Conservation (phyloP, 2,113 vertebrate species). For the Amazona vittata region DNA sequence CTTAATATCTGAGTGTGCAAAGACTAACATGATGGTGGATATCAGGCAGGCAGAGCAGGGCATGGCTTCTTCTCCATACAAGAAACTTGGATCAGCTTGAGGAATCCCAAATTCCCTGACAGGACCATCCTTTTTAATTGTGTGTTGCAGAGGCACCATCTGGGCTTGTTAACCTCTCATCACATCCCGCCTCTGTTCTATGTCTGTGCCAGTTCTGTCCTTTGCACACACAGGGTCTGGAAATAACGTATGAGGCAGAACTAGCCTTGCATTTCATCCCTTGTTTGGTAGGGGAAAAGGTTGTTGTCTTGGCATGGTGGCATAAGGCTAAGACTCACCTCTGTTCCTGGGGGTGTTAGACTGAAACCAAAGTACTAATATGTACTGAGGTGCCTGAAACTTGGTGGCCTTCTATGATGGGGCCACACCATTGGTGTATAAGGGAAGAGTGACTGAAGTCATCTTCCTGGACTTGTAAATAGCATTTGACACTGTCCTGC, state of each 20-base stretch:
- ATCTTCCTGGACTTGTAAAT: background rate
- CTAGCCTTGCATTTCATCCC: background rate
- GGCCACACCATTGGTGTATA: background rate
- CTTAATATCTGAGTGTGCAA: background rate
- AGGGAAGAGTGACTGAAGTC: background rate
- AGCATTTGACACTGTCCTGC: background rate
- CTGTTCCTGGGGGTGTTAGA: background rate
- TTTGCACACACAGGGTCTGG: rapidly evolving
- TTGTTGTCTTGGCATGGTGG: background rate
- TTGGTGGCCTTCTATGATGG: background rate
- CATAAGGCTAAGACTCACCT: background rate
- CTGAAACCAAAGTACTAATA: background rate
- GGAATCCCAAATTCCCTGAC: background rate
- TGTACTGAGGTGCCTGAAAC: background rate
- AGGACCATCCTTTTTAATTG: background rate
- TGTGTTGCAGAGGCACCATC: background rate
- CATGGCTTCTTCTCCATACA: background rate
- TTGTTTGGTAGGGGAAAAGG: background rate
- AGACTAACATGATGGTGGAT: rapidly evolving
- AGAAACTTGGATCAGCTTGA: rapidly evolving
- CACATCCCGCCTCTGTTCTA: rapidly evolving
- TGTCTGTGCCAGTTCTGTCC: background rate
- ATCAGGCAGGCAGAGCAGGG: background rate
- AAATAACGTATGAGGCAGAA: rapidly evolving
- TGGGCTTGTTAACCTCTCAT: background rate